A percentile compares a stretch with the other conserved stretches of the same genome.
phyloP scores from a whole-genome alignment of 2,888 invertebrate genomes.

The Chymomyza fuscimana region DNA sequence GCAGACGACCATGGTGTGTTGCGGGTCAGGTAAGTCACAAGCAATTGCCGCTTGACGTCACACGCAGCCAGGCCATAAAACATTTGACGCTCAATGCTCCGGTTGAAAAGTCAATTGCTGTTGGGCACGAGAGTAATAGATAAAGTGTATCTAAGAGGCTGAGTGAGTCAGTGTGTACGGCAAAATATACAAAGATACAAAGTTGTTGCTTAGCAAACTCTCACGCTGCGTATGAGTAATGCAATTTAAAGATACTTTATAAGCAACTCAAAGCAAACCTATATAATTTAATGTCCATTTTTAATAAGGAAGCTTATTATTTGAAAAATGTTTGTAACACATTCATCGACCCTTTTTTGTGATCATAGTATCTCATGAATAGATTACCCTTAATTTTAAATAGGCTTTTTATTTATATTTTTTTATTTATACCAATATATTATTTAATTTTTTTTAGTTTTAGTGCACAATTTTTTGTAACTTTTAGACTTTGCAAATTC shows the following conservation, averaged over 20 bases:
- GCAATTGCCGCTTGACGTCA: constrained; percentile 15
- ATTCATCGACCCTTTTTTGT: too few species aligned
- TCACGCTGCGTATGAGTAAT: neutral
- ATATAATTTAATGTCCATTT: too few species aligned
- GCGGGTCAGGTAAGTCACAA: constrained; percentile 18
- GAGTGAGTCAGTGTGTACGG: neutral
- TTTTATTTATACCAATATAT: too few species aligned
- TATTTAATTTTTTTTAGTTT: too few species aligned
- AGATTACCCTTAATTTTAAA: neutral
- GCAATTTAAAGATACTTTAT: neutral
- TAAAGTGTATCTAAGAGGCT: neutral
- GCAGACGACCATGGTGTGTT: neutral
- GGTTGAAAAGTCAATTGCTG: neutral
- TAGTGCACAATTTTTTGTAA: too few species aligned
- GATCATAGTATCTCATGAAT: neutral
- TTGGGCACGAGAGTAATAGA: neutral
- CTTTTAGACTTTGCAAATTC: too few species aligned
- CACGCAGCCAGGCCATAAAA: neutral
- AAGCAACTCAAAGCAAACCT: neutral
- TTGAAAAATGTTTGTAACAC: neutral
- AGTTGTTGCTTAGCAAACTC: neutral
- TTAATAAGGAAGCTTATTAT: neutral
- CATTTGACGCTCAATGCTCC: neutral
- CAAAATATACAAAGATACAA: neutral
- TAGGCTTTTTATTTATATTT: too few species aligned